Evolutionary conservation across 2,113 vertebrate genomes (phyloP).

Genomic region (Indri indri): DNA sequence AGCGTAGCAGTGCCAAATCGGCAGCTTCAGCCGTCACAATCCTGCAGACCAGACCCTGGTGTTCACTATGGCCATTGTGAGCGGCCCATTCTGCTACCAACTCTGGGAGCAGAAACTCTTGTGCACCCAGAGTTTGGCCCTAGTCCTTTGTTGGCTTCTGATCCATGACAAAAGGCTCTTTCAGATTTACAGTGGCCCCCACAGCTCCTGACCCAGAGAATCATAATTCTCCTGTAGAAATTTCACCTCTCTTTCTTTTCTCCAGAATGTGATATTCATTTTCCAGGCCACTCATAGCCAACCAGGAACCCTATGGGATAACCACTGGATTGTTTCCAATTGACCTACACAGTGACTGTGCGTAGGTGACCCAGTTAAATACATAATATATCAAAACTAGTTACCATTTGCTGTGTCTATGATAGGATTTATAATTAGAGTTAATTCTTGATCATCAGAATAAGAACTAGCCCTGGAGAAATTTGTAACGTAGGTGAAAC

Average conservation of each 20-base stretch:
- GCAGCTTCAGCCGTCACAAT: slow-evolving; percentile 35
- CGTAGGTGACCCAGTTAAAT: neutral
- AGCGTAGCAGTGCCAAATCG: slow-evolving; percentile 48
- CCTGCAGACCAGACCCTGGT: slow-evolving; percentile 54
- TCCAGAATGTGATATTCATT: neutral
- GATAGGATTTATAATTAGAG: neutral
- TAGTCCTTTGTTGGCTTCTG: slow-evolving; percentile 47
- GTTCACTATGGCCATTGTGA: slow-evolving; percentile 41
- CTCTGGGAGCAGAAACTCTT: neutral
- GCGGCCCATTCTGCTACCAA: slow-evolving; percentile 9
- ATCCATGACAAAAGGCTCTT: slow-evolving; percentile 67
- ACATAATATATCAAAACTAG: neutral
- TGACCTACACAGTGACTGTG: neutral
- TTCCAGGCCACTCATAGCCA: neutral
- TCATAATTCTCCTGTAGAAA: slow-evolving; percentile 43
- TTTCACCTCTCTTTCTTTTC: slow-evolving; percentile 8
- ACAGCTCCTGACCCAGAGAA: slow-evolving; percentile 57
- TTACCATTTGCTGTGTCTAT: neutral
- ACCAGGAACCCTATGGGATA: neutral
- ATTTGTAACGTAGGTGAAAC: neutral
- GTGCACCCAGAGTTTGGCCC: slow-evolving; percentile 47
- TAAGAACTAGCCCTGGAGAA: neutral
- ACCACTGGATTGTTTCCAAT: neutral
- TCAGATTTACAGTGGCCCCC: slow-evolving; percentile 70
- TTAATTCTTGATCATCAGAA: neutral